Conservation (phyloP, 2,797 vertebrate species). For the Todus mexicanus region DNA sequence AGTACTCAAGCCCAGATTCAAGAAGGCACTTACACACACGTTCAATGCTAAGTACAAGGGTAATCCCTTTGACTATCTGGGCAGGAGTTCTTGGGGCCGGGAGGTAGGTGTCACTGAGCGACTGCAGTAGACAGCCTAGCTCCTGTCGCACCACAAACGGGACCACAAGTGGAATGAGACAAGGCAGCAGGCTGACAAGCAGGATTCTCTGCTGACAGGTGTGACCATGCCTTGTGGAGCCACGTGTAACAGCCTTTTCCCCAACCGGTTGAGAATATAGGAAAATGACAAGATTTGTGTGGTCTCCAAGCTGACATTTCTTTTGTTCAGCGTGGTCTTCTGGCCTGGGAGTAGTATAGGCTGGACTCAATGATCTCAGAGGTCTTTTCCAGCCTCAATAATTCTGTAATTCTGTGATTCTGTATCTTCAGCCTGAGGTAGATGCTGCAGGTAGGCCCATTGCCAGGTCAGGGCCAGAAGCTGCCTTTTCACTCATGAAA, state of each 20-base stretch:
- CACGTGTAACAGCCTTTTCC: not conserved
- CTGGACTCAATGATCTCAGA: too few species aligned
- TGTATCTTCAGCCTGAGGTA: not conserved
- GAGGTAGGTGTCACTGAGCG: not conserved
- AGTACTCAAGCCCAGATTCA: not conserved
- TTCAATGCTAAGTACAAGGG: not conserved
- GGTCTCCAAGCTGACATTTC: not conserved
- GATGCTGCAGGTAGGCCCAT: not conserved
- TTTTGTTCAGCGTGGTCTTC: not conserved
- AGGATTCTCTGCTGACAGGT: not conserved
- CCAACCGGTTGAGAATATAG: not conserved
- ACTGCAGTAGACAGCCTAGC: not conserved
- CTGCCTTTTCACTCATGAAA: not conserved
- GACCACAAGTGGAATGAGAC: not conserved
- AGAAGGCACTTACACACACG: not conserved
- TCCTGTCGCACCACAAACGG: not conserved
- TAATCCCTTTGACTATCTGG: not conserved
- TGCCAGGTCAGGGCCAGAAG: not conserved
- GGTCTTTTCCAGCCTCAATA: too few species aligned
- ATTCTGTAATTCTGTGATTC: too few species aligned
- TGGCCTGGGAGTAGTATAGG: too few species aligned
- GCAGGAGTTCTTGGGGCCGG: not conserved
- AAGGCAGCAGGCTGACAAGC: not conserved
- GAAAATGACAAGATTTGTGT: not conserved
- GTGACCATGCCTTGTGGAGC: fast-evolving